Evolutionary conservation across 2,888 invertebrate genomes (phyloP), one percentile per base, ranked within the genome.

Genomic region (Chloroclystis v-ata): DNA sequence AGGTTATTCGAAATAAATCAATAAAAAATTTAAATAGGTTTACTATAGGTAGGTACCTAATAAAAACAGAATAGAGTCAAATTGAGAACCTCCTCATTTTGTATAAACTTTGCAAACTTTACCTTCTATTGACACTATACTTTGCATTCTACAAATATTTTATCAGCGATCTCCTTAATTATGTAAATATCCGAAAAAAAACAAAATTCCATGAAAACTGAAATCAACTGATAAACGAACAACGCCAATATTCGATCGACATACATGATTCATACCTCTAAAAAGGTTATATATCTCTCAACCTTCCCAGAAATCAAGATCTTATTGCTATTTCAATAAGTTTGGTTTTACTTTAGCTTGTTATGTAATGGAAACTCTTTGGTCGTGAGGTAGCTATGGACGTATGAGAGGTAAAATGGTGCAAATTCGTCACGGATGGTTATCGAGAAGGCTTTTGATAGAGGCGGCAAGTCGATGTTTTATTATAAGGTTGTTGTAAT

Each of bases 371-470:
- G 30, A 3, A 38, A 4, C 33, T 8, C 46, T 49, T 24, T 37
- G 10, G 13, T 28, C 13, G 24, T 46, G 52, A 50, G 56, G 59
- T 54, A 51, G 50, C 47, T 50, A 52, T 53, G 54, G 59, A 39
- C 45, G 49, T 51, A 52, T 49, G 50, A 55, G 53, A 52, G 52
- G 58, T 42, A 58, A 75, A 78, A 76, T 80, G 82, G 76, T 80
- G 84, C 78, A 70, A 84, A 86, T 86, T 85, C 84, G 86, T 86
- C 85, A 84, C 84, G 85, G 84, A 77, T 82, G 81, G 78, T 86
- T 87, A 86, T 86, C 86, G 82, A 74, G 72, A 65, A 77, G 72
- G 77, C 82, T 78, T 69, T 72, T 81, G 84, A 84, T 86, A 84
- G 82, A 84, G 75, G 76, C 79, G 74, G 78, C 74, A 61, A 77